Evolutionary conservation across 2,797 vertebrate species (phyloP).

Genomic region (Geotrypetes seraphini): DNA sequence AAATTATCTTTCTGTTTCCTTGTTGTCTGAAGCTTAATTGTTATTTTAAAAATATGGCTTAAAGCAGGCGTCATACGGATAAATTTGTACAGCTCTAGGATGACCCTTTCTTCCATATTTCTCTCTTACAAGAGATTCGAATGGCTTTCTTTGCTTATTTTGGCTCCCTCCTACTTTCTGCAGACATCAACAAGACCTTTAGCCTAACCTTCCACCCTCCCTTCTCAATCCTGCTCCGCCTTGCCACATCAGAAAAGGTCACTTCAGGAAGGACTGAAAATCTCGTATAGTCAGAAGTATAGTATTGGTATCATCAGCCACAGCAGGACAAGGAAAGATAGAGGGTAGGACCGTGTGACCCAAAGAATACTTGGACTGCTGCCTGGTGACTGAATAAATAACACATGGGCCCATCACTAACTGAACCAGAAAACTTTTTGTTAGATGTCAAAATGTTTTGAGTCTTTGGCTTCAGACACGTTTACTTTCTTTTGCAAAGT

Average conservation of each 20-base stretch:
- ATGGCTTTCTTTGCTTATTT: constrained; percentile 15
- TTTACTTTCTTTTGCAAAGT: too few species aligned
- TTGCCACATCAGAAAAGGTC: background rate
- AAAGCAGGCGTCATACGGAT: constrained; percentile 3
- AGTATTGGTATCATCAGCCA: background rate
- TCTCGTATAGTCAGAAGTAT: background rate
- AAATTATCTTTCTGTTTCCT: constrained; percentile 17
- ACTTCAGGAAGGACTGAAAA: background rate
- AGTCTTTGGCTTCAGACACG: too few species aligned
- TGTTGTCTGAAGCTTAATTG: constrained; percentile 9
- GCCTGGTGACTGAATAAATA: too few species aligned
- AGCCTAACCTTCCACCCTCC: background rate
- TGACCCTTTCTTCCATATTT: background rate
- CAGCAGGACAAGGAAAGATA: too few species aligned
- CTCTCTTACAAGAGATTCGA: background rate
- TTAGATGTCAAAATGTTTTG: too few species aligned
- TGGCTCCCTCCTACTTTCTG: constrained; percentile 12
- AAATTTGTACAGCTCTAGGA: background rate
- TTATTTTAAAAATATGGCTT: background rate
- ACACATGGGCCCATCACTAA: too few species aligned
- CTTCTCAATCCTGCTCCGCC: background rate
- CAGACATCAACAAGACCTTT: constrained; percentile 2
- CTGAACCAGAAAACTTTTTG: too few species aligned
- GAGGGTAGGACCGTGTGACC: too few species aligned
- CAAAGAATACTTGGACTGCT: too few species aligned